Evolutionary conservation across 2,113 vertebrate species (phyloP), one percentile per base, ranked within the genome.

Genomic region (Lophotis ruficrista): DNA sequence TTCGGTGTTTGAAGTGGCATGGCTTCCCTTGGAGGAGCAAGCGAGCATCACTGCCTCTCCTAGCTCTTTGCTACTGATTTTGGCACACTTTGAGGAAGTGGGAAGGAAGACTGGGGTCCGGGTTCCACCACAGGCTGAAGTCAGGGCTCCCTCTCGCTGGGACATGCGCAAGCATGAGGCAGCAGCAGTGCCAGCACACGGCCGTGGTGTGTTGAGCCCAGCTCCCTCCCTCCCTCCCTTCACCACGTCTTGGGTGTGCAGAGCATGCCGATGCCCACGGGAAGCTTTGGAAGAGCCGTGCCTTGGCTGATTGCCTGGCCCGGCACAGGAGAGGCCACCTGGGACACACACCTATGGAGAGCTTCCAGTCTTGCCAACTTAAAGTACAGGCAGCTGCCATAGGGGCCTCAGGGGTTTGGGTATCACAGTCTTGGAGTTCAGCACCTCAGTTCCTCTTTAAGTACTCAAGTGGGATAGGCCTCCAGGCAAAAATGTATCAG

Each of bases 401-500:
- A 86, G 93, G 62, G 89, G 90, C 94, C 82, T 88, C 73, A 89
- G 94, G 90, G 94, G 20, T 57, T 85, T 93, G 66, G 82, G 73
- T 85, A 94, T 93, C 87, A 80, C n/a, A 16, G 78, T 87, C 61
- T 85, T 83, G 50, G 41, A 95, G 91, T 94, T 97, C 73, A 91
- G 75, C 90, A 77, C 68, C 75, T 95, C 68, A 38, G 69, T 79
- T 96, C 89, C 57, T 94, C 77, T 94, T 86, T 53, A 91, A 71
- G 65, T 12, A 62, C 73, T 45, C 1, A 9, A 76, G 77, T 19
- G 14, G 89, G 81, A 85, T 78, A n/a, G 81, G 65, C 91, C 93
- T 94, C 84, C 1, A 1, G 90, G 93, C 83, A 96, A 95, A 92
- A 94, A 96, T 80, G 93, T 90, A 96, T 94, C 80, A 70, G 89